These are phyloP conservation scores for Caenorhabditis sp. DNA, from an alignment of 2,888 invertebrate species.

Conservation along the genomic window DNA sequence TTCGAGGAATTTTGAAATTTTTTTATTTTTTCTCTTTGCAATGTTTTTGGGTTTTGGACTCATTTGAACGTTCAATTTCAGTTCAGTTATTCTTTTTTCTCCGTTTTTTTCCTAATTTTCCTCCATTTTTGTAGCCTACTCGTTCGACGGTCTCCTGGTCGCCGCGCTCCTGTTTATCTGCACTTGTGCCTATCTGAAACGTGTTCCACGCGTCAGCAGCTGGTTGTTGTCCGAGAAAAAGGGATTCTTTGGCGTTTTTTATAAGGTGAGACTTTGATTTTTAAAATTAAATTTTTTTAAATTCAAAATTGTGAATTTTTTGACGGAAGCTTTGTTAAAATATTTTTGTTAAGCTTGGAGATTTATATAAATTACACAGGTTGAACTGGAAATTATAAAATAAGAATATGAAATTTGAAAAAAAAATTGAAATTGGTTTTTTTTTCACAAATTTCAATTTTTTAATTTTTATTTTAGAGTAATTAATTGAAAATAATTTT, in stretches of 20 bases:
- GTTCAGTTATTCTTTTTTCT: background rate
- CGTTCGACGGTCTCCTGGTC: constrained; percentile 85
- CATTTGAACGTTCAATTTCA: no score
- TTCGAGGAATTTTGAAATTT: no score
- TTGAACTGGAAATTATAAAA: no score
- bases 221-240: constrained; percentile 85
- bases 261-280: constrained; percentile 80
- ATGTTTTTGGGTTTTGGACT: no score
- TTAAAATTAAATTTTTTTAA: background rate
- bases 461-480: no score
- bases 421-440: no score
- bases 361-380: no score
- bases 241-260: constrained; percentile 85
- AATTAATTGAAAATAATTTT: no score
- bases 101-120: background rate
- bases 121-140: constrained; percentile 68
- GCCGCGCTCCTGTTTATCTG: constrained; percentile 84
- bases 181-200: constrained; percentile 85
- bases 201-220: constrained; percentile 84
- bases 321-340: background rate
- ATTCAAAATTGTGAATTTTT: background rate
- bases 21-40: no score
- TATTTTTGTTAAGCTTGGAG: no score
- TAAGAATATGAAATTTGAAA: no score
- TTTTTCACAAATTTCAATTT: no score